phyloP scores from a whole-genome alignment of 1,140 invertebrate species.

The Holotrichia oblita region DNA sequence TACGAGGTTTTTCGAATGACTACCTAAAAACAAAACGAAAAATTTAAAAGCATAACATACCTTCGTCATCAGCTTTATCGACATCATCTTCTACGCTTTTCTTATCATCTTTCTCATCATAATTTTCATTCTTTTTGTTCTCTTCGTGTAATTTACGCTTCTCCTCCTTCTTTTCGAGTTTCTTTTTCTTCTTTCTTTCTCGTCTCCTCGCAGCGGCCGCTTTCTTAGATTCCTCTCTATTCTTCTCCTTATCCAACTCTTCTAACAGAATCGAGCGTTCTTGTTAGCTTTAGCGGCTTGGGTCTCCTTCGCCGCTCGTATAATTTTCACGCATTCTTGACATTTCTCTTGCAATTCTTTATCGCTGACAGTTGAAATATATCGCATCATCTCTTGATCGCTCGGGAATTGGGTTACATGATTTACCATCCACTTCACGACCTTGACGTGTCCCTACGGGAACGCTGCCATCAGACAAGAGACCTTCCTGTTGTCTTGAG shows the following conservation, averaged over 20 bases:
- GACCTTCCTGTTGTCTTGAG: slow-evolving; percentile 92
- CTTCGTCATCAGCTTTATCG: slow-evolving; percentile 70
- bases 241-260: slow-evolving; percentile 93
- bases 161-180: slow-evolving; percentile 88
- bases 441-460: slow-evolving; percentile 97
- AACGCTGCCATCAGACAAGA: slow-evolving; percentile 99
- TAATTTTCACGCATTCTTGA: slow-evolving; percentile 93
- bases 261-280: slow-evolving; percentile 95
- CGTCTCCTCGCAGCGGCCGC: slow-evolving; percentile 89
- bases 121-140: slow-evolving; percentile 80
- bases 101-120: slow-evolving; percentile 74
- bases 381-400: slow-evolving; percentile 94
- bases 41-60: slow-evolving; percentile 53
- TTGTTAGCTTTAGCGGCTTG: slow-evolving; percentile 98
- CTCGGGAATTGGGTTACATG: slow-evolving; percentile 98
- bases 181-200: slow-evolving; percentile 95
- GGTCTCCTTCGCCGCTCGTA: slow-evolving; percentile 94
- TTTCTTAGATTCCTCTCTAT: slow-evolving; percentile 88
- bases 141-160: slow-evolving; percentile 77
- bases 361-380: slow-evolving; percentile 73
- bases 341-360: slow-evolving; percentile 93
- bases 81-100: slow-evolving; percentile 70
- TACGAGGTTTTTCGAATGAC: no score
- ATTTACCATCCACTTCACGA: slow-evolving; percentile 98
- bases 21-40: background rate